Evolutionary conservation across 2,888 invertebrate species (phyloP), one percentile per base, ranked within the genome.

Genomic region (Zele albiditarsus): DNA sequence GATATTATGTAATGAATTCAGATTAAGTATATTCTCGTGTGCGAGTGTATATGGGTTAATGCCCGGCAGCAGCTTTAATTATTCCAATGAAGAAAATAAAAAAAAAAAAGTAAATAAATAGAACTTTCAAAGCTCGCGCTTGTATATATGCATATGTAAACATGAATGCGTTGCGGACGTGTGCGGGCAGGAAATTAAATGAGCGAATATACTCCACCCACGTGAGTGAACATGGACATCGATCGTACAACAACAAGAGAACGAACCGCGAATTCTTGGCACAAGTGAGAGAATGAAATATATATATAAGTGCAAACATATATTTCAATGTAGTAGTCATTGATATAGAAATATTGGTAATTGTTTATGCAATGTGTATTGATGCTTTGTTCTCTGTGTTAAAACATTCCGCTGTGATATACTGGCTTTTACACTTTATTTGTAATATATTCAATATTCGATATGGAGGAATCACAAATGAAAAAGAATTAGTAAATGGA

Each of bases 21-120:
- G 4, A 46, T 46, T 46, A 3, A 46, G n/a, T 46, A 4, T n/a
- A 2, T n/a, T n/a, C 4, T n/a, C n/a, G 46, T n/a, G n/a, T 46
- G 4, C n/a, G 46, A 16, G 16, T 42, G 3, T 12, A 46, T n/a
- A n/a, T n/a, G n/a, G 46, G 46, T 46, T n/a, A 46, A 46, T 46
- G 1, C 60, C 57, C 78, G 82, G 80, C 85, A 84, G 84, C 85
- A 84, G 80, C 82, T 85, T 82, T 84, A 85, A 87, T 87, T 86
- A 86, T 85, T 86, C 84, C 76, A 78, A 74, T 82, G 80, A 80
- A 83, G 83, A 79, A 8, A 42, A 42, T 5, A 42, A 42, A 42
- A 14, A 42, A 42, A 42, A 5, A 14, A 12, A 42, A 42, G 12
- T 42, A 12, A 42, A 42, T 42, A 12, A 42, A 42, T 42, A 42